These are phyloP conservation scores for Drosophila yakuba DNA, from an alignment of 1,140 invertebrate genomes.

Conservation along the genomic window DNA sequence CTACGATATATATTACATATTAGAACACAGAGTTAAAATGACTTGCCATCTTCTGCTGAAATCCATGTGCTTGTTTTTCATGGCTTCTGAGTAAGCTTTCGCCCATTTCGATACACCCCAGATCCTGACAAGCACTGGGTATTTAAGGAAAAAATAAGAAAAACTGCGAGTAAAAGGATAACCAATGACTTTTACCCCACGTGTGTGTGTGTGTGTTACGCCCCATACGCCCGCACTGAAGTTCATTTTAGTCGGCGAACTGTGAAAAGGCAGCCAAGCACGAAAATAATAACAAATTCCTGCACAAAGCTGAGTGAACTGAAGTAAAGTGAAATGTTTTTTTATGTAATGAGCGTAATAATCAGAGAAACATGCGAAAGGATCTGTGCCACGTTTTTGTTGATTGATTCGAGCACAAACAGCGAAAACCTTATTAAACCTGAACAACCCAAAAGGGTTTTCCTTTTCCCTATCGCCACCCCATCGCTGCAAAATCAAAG, in stretches of 20 bases:
- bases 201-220: conserved; percentile 30
- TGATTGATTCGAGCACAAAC: conserved; percentile 38
- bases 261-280: conserved; percentile 75
- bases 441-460: conserved; percentile 3
- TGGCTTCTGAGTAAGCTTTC: background rate
- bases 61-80: too few species aligned
- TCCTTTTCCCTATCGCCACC: background rate
- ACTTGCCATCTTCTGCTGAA: too few species aligned
- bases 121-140: background rate
- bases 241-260: conserved; percentile 58
- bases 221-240: background rate
- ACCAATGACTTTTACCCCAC: conserved; percentile 68
- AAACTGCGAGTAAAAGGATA: conserved; percentile 60
- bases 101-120: background rate
- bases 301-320: conserved; percentile 42
- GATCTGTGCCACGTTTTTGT: conserved; percentile 36
- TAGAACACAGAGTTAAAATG: too few species aligned
- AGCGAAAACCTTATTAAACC: conserved; percentile 35
- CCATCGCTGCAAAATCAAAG: conserved; percentile 31
- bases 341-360: conserved; percentile 79
- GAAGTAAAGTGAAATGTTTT: conserved; percentile 66
- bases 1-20: too few species aligned
- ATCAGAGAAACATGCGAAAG: conserved; percentile 74
- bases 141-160: conserved; percentile 12
- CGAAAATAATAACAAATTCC: conserved; percentile 80